Evolutionary conservation across 2,113 vertebrate genomes (phyloP), one percentile per base, ranked within the genome.

Genomic region (Zosterops hypoxanthus): DNA sequence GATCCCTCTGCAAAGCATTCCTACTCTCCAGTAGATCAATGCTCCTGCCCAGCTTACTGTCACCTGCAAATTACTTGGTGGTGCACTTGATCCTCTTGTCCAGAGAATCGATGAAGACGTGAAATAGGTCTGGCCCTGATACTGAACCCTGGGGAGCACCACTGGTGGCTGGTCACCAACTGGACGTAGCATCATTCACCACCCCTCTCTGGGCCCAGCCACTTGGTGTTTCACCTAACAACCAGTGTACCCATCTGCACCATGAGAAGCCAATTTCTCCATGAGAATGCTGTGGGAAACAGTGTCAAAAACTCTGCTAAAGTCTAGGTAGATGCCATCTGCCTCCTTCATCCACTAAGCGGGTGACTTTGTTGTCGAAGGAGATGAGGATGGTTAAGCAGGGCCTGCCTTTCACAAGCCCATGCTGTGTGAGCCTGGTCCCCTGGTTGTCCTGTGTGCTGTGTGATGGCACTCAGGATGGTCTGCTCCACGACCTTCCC

Each of bases 131-230:
- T 59, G 57, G 18, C 33, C 28, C 49, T 42, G 47, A 3, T 17
- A 33, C 29, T 39, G 42, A 71, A 18, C 29, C 25, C 65, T 42
- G 19, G 13, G 22, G 65, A 88, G 4, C 52, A 47, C 22, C 31
- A 21, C 39, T 17, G 31, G 39, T 53, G 78, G 17, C 25, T 15
- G 6, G 34, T 18, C 22, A 18, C 39, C 25, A 22, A 1, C 44
- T 59, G 52, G 39, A 6, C 3, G 7, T 17, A 28, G 15, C 39
- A 28, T 15, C 31, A n/a, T 25, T 52, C 46, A 34, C 39, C 66
- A 16, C 21, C 41, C 11, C 25, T 66, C 65, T 19, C 47, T 59
- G 50, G 52, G 11, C 28, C 57, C 0, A 0, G 25, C 31, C 20
- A 25, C 26, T 46, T 59, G 29, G n/a, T 25, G 56, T 71, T 77